phyloP scores from a whole-genome alignment of 2,888 invertebrate genomes.

The Carabus problematicus region DNA sequence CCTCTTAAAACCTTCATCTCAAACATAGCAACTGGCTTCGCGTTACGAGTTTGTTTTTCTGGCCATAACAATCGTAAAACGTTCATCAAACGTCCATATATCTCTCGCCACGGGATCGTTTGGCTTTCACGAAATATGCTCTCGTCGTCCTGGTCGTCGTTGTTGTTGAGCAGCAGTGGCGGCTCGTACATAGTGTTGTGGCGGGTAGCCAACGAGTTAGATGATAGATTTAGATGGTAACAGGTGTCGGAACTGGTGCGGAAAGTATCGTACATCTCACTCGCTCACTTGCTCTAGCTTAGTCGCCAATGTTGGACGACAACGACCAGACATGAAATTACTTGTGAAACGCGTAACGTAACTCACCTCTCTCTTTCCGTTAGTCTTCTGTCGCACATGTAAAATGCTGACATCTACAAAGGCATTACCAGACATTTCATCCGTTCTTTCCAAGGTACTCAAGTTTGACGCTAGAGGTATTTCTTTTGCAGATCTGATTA shows the following conservation, averaged over 20 bases:
- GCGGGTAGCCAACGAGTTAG: slow-evolving; percentile 41
- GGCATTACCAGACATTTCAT: no score
- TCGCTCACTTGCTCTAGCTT: neutral
- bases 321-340: slow-evolving; percentile 26
- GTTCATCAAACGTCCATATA: slow-evolving; percentile 51
- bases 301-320: neutral
- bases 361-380: neutral
- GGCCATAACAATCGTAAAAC: slow-evolving; percentile 52
- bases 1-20: slow-evolving; percentile 24
- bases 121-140: slow-evolving; percentile 45
- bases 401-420: slow-evolving; percentile 1
- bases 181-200: slow-evolving; percentile 1
- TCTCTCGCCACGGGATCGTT: slow-evolving; percentile 48
- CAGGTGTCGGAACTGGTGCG: slow-evolving; percentile 49
- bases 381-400: neutral
- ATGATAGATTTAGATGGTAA: slow-evolving; percentile 51
- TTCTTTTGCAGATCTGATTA: neutral
- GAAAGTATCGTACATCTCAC: slow-evolving; percentile 20
- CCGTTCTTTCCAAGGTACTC: neutral
- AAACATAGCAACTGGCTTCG: slow-evolving; percentile 22
- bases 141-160: slow-evolving; percentile 9
- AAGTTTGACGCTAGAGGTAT: no score
- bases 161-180: slow-evolving; percentile 2
- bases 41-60: slow-evolving; percentile 50
- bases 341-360: slow-evolving; percentile 1